phyloP scores from a whole-genome alignment of 2,888 invertebrate genomes.

The Elgonia sp. region DNA sequence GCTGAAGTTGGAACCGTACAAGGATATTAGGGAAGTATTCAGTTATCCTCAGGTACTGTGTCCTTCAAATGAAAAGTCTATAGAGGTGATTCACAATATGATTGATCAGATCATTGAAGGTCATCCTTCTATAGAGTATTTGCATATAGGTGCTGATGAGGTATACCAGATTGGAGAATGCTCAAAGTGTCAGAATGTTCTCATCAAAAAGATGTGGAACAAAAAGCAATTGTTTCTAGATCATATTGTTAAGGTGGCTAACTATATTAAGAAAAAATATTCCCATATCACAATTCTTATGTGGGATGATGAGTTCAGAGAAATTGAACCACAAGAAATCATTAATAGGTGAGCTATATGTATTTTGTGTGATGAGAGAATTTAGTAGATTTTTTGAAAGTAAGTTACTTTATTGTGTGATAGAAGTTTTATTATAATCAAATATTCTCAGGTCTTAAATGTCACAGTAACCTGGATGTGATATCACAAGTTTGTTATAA shows the following conservation, averaged over 20 bases:
- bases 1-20: conserved; percentile 91
- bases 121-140: conserved; percentile 88
- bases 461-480: too few species aligned
- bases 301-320: conserved; percentile 94
- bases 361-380: too few species aligned
- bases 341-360: conserved; percentile 81
- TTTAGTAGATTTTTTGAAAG: too few species aligned
- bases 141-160: conserved; percentile 95
- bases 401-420: too few species aligned
- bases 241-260: conserved; percentile 89
- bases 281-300: conserved; percentile 89
- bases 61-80: conserved; percentile 89
- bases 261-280: conserved; percentile 87
- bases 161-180: conserved; percentile 92
- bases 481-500: too few species aligned
- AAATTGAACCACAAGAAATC: conserved; percentile 87
- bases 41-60: conserved; percentile 90
- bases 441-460: too few species aligned
- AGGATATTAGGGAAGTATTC: conserved; percentile 90
- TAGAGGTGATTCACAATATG: conserved; percentile 89
- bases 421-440: too few species aligned
- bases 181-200: conserved; percentile 87
- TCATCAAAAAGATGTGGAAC: conserved; percentile 86
- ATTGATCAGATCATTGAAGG: conserved; percentile 90
- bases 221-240: conserved; percentile 89